A percentile compares a stretch with the other conserved stretches of the same genome.
Conservation (phyloP, 2,797 vertebrate genomes). For the Spinibarbus caldwelli region DNA sequence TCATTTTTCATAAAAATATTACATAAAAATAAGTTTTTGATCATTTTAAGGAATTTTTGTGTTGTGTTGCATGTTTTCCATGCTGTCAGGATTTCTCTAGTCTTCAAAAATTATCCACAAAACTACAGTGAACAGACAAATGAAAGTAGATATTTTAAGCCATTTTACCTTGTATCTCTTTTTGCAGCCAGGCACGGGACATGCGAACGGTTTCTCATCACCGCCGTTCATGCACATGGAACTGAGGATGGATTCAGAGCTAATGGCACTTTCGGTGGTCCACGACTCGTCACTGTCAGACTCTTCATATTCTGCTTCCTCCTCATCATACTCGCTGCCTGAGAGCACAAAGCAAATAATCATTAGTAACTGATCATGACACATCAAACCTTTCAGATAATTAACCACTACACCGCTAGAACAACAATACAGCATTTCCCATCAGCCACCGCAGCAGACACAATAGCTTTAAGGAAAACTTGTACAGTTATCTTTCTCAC, state of each 20-base stretch:
- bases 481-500: conserved; percentile 17
- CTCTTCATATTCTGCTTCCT: conserved; percentile 97
- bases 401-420: conserved; percentile 9
- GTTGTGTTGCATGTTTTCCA: neutral
- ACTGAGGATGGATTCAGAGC: conserved; percentile 97
- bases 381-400: neutral
- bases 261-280: conserved; percentile 99
- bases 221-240: conserved; percentile 99
- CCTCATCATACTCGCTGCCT: conserved; percentile 98
- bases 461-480: neutral
- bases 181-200: conserved; percentile 98
- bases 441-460: neutral
- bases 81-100: neutral
- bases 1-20: no score
- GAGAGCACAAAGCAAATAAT: conserved; percentile 36
- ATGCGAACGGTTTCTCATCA: conserved; percentile 98
- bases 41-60: no score
- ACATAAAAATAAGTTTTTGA: no score
- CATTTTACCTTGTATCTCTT: conserved; percentile 95
- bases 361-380: neutral
- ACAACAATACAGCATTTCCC: conserved; percentile 17
- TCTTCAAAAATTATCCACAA: neutral
- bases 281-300: conserved; percentile 99
- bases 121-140: neutral
- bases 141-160: neutral